Percentiles rank a stretch among this genome's conserved stretches.
Conservation (phyloP, 1,140 invertebrate species). For the Ephestia elutella region DNA sequence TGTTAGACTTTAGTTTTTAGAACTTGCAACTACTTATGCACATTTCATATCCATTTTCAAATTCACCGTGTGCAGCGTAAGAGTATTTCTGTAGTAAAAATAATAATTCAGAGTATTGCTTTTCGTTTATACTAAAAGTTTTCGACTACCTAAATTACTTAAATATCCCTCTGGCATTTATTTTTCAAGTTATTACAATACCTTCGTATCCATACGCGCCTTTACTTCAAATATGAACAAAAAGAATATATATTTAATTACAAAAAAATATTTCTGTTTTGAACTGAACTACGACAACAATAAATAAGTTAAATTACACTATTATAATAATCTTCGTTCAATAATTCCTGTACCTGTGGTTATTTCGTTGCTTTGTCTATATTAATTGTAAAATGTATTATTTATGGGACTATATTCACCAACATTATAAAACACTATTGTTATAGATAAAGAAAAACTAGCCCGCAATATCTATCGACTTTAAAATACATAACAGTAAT, state of each 20-base stretch:
- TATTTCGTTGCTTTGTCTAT: slow-evolving; percentile 47
- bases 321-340: slow-evolving; percentile 28
- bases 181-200: slow-evolving; percentile 23
- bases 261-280: slow-evolving; percentile 23
- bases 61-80: slow-evolving; percentile 32
- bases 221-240: slow-evolving; percentile 33
- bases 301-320: slow-evolving; percentile 47
- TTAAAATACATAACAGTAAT: slow-evolving; percentile 17
- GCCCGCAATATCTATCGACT: slow-evolving; percentile 18
- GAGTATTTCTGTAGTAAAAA: slow-evolving; percentile 66
- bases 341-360: slow-evolving; percentile 26
- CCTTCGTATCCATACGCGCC: slow-evolving; percentile 24
- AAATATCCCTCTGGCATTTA: slow-evolving; percentile 68
- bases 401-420: background rate
- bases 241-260: slow-evolving; percentile 21
- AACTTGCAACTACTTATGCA: background rate
- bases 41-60: slow-evolving; percentile 15
- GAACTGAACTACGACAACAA: slow-evolving; percentile 33
- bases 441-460: slow-evolving; percentile 24
- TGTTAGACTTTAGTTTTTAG: too few species aligned
- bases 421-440: slow-evolving; percentile 11
- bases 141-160: slow-evolving; percentile 62
- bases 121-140: slow-evolving; percentile 70
- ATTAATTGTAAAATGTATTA: slow-evolving; percentile 17
- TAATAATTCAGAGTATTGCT: slow-evolving; percentile 69